Percentiles rank a stretch among this genome's conserved stretches.
phyloP scores from a whole-genome alignment of 2,888 invertebrate species.

The Cerastis rubricosa region DNA sequence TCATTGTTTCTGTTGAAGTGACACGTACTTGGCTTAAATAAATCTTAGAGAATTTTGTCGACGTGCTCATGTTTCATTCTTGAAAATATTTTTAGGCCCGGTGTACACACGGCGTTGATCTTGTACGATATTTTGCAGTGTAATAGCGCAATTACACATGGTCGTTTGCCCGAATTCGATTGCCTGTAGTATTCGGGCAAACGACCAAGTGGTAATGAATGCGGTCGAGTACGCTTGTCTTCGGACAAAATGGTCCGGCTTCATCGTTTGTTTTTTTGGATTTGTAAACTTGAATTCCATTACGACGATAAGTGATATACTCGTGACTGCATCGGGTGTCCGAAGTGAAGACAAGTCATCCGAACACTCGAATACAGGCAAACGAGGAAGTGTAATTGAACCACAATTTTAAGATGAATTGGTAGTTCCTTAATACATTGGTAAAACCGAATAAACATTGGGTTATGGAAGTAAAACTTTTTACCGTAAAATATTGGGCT shows the following conservation, averaged over 20 bases:
- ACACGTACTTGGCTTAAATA: slow-evolving; percentile 44
- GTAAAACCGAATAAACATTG: background rate
- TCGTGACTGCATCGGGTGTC: background rate
- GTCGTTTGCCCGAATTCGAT: background rate
- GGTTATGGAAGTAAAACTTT: background rate
- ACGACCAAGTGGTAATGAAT: background rate
- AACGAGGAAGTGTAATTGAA: background rate
- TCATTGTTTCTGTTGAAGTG: slow-evolving; percentile 48
- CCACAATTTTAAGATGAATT: background rate
- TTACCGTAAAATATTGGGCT: background rate
- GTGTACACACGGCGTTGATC: background rate
- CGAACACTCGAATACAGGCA: background rate
- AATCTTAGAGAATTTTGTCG: slow-evolving; percentile 13
- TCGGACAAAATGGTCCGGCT: background rate
- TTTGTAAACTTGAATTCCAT: background rate
- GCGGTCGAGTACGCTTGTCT: background rate
- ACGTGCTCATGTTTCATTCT: slow-evolving; percentile 14
- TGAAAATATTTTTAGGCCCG: background rate
- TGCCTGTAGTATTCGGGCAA: background rate
- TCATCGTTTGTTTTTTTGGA: background rate
- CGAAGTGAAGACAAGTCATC: background rate
- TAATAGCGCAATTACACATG: background rate
- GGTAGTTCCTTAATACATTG: background rate
- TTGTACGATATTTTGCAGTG: background rate
- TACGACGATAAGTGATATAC: background rate